Evolutionary conservation across 2,888 invertebrate genomes (phyloP).

Genomic region (Pteria penguin): DNA sequence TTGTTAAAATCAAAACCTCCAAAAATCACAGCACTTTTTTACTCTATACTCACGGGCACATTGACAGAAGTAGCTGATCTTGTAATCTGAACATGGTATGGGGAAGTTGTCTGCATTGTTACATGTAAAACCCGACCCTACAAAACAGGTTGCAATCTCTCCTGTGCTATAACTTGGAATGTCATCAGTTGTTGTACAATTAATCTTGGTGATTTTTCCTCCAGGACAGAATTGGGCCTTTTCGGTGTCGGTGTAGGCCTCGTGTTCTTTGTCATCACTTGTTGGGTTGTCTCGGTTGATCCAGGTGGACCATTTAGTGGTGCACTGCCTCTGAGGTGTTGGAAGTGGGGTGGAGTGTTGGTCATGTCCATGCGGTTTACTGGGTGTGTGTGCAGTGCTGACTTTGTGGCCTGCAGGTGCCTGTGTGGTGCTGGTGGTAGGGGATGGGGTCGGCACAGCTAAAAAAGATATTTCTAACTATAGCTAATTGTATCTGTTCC

Average conservation of each 20-base stretch:
- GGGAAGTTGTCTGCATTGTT: conserved; percentile 66
- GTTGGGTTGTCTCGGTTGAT: conserved; percentile 63
- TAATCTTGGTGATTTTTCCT: conserved; percentile 64
- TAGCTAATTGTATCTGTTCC: too few species aligned
- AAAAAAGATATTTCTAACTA: neutral
- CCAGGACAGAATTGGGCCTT: conserved; percentile 65
- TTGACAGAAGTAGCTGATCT: conserved; percentile 75
- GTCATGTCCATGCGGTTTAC: neutral
- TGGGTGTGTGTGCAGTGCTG: conserved; percentile 13
- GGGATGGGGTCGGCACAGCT: neutral
- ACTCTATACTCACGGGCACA: too few species aligned
- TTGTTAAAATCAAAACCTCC: too few species aligned
- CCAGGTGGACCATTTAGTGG: conserved; percentile 60
- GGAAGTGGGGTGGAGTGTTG: neutral
- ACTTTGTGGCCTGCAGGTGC: neutral
- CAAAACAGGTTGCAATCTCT: conserved; percentile 65
- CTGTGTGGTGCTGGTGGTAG: neutral
- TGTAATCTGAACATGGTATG: conserved; percentile 72
- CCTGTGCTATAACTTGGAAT: conserved; percentile 60
- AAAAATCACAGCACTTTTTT: too few species aligned
- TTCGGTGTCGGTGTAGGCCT: conserved; percentile 53
- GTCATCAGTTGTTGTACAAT: conserved; percentile 65
- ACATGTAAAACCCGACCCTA: conserved; percentile 88
- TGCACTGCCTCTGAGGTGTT: conserved; percentile 18
- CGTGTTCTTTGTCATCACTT: conserved; percentile 56